These are phyloP conservation scores for Phrixothrix hirtus DNA, from an alignment of 2,888 invertebrate genomes.

Conservation along the genomic window DNA sequence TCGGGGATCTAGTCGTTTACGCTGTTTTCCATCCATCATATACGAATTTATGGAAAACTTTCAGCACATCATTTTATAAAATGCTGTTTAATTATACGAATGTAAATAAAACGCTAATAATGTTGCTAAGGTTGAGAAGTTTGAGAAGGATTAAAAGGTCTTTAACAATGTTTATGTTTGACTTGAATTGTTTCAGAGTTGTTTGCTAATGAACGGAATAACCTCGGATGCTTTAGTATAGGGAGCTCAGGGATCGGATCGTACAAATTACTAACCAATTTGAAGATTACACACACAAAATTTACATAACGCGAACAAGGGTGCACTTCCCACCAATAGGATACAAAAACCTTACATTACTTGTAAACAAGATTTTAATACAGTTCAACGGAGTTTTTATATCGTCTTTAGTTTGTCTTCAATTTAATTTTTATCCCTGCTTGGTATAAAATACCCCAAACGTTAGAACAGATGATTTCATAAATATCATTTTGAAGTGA, in stretches of 20 bases:
- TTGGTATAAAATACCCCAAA: no score
- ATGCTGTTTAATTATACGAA: conserved; percentile 8
- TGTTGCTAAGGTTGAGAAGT: conserved; percentile 10
- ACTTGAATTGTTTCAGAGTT: conserved; percentile 22
- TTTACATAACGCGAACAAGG: conserved; percentile 10
- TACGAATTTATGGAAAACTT: conserved; percentile 10
- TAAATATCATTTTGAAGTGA: no score
- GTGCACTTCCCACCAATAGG: conserved; percentile 1
- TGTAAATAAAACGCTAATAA: conserved; percentile 20
- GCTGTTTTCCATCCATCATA: conserved; percentile 16
- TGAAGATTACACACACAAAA: conserved; percentile 21
- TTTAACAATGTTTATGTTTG: conserved; percentile 26
- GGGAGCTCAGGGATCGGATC: conserved; percentile 20
- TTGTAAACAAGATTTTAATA: no score
- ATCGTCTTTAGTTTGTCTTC: no score
- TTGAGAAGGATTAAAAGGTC: conserved; percentile 17
- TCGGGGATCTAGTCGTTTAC: conserved; percentile 1
- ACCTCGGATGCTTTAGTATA: conserved; percentile 16
- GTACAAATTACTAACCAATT: conserved; percentile 19
- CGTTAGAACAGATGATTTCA: no score
- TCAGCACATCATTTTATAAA: not conserved
- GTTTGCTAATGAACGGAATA: conserved; percentile 28
- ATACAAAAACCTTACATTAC: no score
- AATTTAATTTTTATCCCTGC: no score
- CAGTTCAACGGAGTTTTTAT: no score